These are phyloP conservation scores for Andrena flavipes DNA, from an alignment of 2,888 invertebrate species.

Conservation along the genomic window DNA sequence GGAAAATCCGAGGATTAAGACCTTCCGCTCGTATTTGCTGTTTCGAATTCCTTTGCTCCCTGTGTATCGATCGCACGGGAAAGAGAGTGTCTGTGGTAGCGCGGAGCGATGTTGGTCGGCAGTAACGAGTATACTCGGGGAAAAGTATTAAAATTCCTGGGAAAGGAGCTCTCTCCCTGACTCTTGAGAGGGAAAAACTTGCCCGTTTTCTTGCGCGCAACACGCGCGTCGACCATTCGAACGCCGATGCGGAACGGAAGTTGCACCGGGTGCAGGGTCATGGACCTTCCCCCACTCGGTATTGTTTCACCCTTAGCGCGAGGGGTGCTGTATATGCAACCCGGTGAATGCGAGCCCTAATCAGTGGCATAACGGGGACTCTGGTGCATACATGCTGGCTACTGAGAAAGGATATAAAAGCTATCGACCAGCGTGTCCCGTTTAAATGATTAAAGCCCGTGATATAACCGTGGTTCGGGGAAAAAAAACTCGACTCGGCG, in stretches of 20 bases:
- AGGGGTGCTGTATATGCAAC: slow-evolving; percentile 41
- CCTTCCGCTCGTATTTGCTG: background rate
- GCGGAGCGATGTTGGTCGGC: background rate
- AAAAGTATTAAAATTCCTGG: slow-evolving; percentile 31
- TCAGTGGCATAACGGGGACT: slow-evolving; percentile 54
- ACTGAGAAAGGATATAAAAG: slow-evolving; percentile 43
- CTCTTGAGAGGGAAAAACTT: background rate
- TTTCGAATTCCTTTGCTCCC: slow-evolving; percentile 13
- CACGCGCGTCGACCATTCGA: slow-evolving; percentile 29
- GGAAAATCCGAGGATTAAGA: slow-evolving; percentile 3
- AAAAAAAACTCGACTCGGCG: slow-evolving; percentile 19
- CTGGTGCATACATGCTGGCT: background rate
- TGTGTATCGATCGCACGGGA: slow-evolving; percentile 22
- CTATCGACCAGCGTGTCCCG: slow-evolving; percentile 51
- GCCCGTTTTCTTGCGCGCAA: slow-evolving; percentile 24
- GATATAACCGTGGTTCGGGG: slow-evolving; percentile 31
- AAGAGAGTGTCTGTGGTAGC: background rate
- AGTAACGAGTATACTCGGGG: background rate
- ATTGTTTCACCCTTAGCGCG: slow-evolving; percentile 51
- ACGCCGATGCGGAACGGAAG: slow-evolving; percentile 60
- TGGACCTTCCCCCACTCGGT: slow-evolving; percentile 64
- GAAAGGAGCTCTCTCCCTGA: background rate
- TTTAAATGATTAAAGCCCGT: slow-evolving; percentile 56
- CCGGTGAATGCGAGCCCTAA: slow-evolving; percentile 64
- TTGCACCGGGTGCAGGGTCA: slow-evolving; percentile 65